Evolutionary conservation across 2,113 vertebrate genomes (phyloP).

Genomic region (Chloebia gouldiae): DNA sequence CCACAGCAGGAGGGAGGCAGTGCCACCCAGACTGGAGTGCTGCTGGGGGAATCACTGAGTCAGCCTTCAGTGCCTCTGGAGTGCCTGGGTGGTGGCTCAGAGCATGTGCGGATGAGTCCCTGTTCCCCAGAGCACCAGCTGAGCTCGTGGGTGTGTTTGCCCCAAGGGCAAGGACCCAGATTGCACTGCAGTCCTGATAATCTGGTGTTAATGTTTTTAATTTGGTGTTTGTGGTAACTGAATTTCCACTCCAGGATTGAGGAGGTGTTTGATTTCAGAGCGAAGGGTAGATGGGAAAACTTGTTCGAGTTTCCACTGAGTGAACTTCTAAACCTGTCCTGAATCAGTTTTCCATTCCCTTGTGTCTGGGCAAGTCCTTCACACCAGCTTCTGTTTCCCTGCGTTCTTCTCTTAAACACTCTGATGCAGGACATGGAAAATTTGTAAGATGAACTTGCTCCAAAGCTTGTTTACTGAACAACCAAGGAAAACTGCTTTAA

Average conservation of each 20-base stretch:
- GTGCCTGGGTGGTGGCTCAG: background rate
- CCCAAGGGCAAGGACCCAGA: background rate
- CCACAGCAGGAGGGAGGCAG: rapidly evolving
- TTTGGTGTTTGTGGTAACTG: background rate
- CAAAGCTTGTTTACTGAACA: conserved; percentile 2
- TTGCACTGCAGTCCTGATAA: background rate
- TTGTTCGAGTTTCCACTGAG: background rate
- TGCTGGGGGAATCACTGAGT: background rate
- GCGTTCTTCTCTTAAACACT: background rate
- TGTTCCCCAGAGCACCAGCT: background rate
- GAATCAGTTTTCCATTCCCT: background rate
- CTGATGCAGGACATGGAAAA: background rate
- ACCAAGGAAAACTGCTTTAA: background rate
- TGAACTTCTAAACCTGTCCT: background rate
- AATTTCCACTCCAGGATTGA: background rate
- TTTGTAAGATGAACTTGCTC: background rate
- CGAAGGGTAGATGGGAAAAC: background rate
- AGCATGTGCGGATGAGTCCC: background rate
- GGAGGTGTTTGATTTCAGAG: background rate
- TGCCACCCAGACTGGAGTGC: background rate
- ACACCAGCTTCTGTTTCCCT: background rate
- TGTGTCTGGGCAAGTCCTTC: background rate
- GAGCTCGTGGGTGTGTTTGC: background rate
- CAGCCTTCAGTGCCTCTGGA: background rate
- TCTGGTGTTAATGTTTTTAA: background rate